These are phyloP conservation scores for Plotosus lineatus DNA, from an alignment of 2,113 vertebrate genomes.

Conservation along the genomic window DNA sequence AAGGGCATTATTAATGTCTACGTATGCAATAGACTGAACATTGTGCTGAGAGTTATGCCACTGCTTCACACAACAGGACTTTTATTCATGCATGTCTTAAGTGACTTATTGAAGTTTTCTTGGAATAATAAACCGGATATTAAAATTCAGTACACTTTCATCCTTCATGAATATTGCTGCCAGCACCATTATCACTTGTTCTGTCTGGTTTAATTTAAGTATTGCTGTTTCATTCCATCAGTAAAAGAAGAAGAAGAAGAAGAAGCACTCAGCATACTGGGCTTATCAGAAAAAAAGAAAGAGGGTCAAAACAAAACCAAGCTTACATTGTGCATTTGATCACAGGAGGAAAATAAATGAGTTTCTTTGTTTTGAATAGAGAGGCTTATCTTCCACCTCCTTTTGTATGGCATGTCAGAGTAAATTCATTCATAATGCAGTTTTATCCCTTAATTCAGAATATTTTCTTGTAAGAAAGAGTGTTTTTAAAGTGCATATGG, in stretches of 20 bases:
- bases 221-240: slow-evolving; percentile 26
- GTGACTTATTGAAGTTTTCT: neutral
- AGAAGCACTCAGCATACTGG: neutral
- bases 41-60: neutral
- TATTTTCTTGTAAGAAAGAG: neutral
- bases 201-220: slow-evolving; percentile 3
- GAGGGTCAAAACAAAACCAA: slow-evolving; percentile 15
- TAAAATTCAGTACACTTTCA: slow-evolving; percentile 25
- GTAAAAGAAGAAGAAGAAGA: slow-evolving; percentile 17
- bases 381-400: slow-evolving; percentile 11
- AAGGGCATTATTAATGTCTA: neutral
- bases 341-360: slow-evolving; percentile 27
- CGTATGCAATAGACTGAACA: neutral
- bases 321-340: slow-evolving; percentile 15
- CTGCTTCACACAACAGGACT: neutral
- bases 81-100: neutral
- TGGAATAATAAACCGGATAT: slow-evolving; percentile 30
- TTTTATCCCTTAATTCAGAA: neutral
- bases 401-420: slow-evolving; percentile 4
- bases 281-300: neutral
- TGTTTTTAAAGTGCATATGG: neutral
- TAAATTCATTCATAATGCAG: slow-evolving; percentile 18
- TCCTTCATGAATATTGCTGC: slow-evolving; percentile 4
- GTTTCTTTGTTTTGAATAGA: slow-evolving; percentile 30
- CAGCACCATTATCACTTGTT: slow-evolving; percentile 15